Evolutionary conservation across 2,113 vertebrate genomes (phyloP).

Genomic region (Chaetodon trifascialis): DNA sequence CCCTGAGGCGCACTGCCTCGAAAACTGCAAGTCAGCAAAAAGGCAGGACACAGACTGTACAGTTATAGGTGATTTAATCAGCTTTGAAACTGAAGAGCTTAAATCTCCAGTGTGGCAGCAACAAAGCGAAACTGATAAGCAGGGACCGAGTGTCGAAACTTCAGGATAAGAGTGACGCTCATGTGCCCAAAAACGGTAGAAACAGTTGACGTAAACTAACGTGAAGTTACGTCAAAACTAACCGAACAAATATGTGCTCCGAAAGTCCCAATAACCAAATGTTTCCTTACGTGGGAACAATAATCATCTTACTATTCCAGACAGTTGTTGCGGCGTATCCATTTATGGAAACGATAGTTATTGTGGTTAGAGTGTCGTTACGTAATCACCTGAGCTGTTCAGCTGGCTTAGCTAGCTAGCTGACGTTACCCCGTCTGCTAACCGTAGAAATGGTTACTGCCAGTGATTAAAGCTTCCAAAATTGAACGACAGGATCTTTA

Average conservation of each 20-base stretch:
- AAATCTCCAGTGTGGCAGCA: not conserved
- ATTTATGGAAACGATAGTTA: conserved; percentile 64
- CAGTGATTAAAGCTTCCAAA: not conserved
- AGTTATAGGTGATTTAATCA: not conserved
- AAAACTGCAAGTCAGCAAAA: conserved; percentile 33
- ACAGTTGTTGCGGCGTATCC: conserved; percentile 44
- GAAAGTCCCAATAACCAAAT: not conserved
- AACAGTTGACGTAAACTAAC: conserved; percentile 2
- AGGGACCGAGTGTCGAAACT: not conserved
- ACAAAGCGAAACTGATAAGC: not conserved
- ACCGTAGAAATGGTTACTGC: conserved; percentile 8
- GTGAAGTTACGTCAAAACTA: not conserved
- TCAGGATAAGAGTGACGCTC: conserved; percentile 7
- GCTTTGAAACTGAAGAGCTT: not conserved
- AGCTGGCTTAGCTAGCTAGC: conserved; percentile 65
- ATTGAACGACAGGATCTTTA: accelerated
- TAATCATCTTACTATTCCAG: not conserved
- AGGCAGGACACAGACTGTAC: not conserved
- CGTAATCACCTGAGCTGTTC: conserved; percentile 74
- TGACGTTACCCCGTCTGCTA: conserved; percentile 37
- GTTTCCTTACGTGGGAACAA: not conserved
- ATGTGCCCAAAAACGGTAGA: not conserved
- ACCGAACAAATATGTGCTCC: not conserved
- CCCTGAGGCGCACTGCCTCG: no score
- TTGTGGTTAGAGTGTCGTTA: conserved; percentile 67